phyloP scores from a whole-genome alignment of 1,140 invertebrate species.

The Lasioglossum albipes region DNA sequence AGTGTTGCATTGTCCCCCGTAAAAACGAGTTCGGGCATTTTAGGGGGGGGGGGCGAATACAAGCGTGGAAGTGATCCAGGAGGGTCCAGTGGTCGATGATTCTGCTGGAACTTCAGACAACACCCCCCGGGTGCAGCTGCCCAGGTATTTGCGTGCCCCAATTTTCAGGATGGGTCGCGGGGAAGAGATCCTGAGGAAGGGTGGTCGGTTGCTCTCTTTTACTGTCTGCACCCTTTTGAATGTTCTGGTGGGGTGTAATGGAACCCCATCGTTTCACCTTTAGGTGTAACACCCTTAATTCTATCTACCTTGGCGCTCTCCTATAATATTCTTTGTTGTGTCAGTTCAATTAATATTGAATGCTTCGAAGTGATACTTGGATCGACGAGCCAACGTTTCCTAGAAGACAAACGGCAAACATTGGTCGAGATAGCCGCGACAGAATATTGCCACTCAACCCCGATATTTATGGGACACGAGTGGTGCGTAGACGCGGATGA shows the following conservation, averaged over 20 bases:
- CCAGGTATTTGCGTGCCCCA: conserved; percentile 75
- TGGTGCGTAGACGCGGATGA: conserved; percentile 14
- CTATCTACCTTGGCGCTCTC: background rate
- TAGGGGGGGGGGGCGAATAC: conserved; percentile 31
- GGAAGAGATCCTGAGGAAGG: conserved; percentile 26
- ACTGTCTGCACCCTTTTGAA: conserved; percentile 4
- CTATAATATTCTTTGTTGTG: background rate
- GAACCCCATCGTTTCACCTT: conserved; percentile 7
- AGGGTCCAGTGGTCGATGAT: conserved; percentile 31
- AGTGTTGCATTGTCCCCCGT: conserved; percentile 21
- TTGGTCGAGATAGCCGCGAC: background rate
- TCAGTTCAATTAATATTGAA: background rate
- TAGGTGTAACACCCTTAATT: conserved; percentile 35
- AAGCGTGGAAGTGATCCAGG: conserved; percentile 59
- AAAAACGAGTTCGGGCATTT: background rate
- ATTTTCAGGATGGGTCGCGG: conserved; percentile 55
- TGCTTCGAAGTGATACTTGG: background rate
- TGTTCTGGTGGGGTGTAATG: conserved; percentile 8
- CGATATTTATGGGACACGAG: background rate
- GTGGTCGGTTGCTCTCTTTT: conserved; percentile 70
- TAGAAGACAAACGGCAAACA: background rate
- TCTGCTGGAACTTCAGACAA: conserved; percentile 51
- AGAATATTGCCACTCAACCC: background rate
- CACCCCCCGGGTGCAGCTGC: conserved; percentile 71
- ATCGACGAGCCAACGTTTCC: background rate